phyloP scores from a whole-genome alignment of 2,797 vertebrate genomes.

The Taenioides sp. region DNA sequence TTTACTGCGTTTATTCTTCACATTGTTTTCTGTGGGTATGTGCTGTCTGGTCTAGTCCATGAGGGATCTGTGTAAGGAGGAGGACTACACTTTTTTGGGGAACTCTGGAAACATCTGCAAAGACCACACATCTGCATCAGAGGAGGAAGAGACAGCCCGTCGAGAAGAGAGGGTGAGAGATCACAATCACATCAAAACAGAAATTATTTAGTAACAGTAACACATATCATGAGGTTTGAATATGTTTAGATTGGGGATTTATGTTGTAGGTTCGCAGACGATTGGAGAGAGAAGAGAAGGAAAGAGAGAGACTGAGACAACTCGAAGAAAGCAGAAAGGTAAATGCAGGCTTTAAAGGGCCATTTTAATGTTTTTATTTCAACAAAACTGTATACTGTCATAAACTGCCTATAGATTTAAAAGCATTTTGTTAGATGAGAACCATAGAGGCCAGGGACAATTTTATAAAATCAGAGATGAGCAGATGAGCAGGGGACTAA shows the following conservation, averaged over 20 bases:
- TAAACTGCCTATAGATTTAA: no score
- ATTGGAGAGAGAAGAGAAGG: constrained; percentile 57
- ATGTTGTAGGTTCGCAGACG: constrained; percentile 50
- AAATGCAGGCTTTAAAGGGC: background rate
- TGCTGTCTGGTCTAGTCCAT: constrained; percentile 60
- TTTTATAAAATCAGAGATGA: no score
- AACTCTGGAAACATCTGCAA: background rate
- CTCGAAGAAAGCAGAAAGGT: constrained; percentile 73
- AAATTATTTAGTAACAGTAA: background rate
- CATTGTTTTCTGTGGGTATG: no score
- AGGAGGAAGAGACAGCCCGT: constrained; percentile 35
- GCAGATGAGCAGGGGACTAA: no score
- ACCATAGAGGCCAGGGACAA: no score
- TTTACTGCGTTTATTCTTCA: no score
- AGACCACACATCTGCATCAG: background rate
- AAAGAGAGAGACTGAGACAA: constrained; percentile 59
- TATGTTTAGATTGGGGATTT: background rate
- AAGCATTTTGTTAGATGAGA: no score
- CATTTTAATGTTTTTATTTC: background rate
- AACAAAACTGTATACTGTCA: background rate
- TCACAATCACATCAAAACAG: background rate
- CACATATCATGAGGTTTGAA: background rate
- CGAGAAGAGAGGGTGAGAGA: constrained; percentile 68
- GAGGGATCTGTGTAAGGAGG: constrained; percentile 77
- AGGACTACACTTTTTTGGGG: constrained; percentile 74